Evolutionary conservation across 2,888 invertebrate species (phyloP).

Genomic region (Synergus gifuensis): DNA sequence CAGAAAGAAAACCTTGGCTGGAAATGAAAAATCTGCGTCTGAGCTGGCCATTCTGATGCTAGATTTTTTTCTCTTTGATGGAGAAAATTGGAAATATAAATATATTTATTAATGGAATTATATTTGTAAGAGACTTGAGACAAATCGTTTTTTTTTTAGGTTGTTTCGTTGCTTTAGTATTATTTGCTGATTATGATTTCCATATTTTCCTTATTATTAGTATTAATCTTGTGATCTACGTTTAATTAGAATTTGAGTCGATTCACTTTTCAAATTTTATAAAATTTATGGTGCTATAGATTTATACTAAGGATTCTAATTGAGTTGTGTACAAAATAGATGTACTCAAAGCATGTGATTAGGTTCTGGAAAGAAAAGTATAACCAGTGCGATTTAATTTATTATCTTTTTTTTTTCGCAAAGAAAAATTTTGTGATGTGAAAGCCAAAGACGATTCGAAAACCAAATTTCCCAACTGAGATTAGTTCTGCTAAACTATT

Average conservation of each 20-base stretch:
- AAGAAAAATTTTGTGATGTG: not conserved
- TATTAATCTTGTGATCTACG: conserved; percentile 19
- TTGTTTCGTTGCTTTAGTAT: not conserved
- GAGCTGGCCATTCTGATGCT: not conserved
- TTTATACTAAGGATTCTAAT: not conserved
- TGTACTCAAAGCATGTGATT: not conserved
- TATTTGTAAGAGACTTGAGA: no score
- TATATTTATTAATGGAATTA: no score
- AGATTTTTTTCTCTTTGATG: not conserved
- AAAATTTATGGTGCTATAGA: not conserved
- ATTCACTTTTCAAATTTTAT: not conserved
- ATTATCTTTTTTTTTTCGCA: not conserved
- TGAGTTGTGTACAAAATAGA: not conserved
- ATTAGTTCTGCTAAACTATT: not conserved
- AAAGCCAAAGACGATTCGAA: not conserved
- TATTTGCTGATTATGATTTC: not conserved
- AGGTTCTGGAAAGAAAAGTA: not conserved
- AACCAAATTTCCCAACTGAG: not conserved
- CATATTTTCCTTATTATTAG: conserved; percentile 9
- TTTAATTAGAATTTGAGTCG: conserved; percentile 6
- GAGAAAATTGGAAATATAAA: not conserved
- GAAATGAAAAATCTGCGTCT: not conserved
- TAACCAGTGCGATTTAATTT: not conserved
- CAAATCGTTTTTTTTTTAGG: not conserved
- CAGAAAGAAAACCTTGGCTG: not conserved